Percentiles rank a stretch among this genome's conserved stretches.
Conservation (phyloP, 2,888 invertebrate genomes). For the Digitonthophagus gazella region DNA sequence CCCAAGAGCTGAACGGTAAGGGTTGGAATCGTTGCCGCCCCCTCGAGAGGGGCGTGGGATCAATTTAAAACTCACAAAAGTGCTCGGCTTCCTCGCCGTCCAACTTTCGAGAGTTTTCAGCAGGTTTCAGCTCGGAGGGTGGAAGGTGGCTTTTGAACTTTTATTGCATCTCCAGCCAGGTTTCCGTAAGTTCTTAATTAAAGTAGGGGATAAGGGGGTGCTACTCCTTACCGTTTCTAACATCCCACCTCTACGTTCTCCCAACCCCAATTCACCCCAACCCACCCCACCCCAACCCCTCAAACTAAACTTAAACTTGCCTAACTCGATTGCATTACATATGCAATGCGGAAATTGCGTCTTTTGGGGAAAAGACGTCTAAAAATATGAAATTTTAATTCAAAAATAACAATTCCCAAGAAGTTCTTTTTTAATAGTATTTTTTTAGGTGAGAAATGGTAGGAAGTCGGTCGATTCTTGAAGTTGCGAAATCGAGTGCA, state of each 20-base stretch:
- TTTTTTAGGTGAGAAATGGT: background rate
- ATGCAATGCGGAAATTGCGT: constrained; percentile 22
- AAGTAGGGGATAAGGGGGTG: constrained; percentile 31
- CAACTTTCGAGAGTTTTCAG: constrained; percentile 19
- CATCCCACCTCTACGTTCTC: background rate
- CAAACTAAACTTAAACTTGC: background rate
- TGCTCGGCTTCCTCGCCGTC: background rate
- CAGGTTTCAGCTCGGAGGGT: constrained; percentile 21
- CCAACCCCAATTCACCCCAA: constrained; percentile 6
- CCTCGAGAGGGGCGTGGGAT: constrained; percentile 1
- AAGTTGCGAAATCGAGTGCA: background rate
- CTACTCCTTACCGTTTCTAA: background rate
- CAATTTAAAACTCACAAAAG: constrained; percentile 8
- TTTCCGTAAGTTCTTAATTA: constrained; percentile 38
- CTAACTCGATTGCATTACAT: constrained; percentile 16
- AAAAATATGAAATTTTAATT: no score
- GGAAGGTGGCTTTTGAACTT: constrained; percentile 33
- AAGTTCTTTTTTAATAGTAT: no score
- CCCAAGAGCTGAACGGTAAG: no score
- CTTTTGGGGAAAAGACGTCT: background rate
- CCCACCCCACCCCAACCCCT: constrained; percentile 2
- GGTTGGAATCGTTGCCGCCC: background rate
- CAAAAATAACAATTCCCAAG: no score
- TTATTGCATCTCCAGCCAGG: constrained; percentile 33
- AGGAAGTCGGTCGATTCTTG: background rate